phyloP scores from a whole-genome alignment of 1,140 invertebrate genomes.

The Papilio polyxenes region DNA sequence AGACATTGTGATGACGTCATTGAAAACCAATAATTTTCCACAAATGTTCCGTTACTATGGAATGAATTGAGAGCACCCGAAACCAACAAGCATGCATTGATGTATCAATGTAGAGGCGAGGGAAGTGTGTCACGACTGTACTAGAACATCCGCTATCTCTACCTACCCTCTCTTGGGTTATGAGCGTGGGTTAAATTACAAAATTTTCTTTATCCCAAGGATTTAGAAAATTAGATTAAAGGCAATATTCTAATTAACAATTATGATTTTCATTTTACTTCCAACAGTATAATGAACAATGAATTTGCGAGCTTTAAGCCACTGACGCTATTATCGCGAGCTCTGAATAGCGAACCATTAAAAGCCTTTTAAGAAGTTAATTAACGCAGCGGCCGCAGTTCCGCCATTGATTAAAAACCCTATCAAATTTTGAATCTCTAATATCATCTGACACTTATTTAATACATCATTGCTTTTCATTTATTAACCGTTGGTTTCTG shows the following conservation, averaged over 20 bases:
- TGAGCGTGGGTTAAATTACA: too few relatives aligned
- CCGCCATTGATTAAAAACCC: conserved; percentile 1
- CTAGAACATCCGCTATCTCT: too few relatives aligned
- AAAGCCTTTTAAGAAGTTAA: conserved; percentile 23
- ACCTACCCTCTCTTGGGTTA: too few relatives aligned
- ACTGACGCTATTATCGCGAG: not conserved
- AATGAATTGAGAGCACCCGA: too few relatives aligned
- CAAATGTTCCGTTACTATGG: too few relatives aligned
- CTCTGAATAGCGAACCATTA: conserved; percentile 9
- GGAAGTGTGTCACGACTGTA: too few relatives aligned
- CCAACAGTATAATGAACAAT: not conserved
- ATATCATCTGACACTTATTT: not conserved
- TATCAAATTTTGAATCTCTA: not conserved
- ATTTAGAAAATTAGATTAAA: not conserved
- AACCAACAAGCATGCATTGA: too few relatives aligned
- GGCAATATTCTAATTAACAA: not conserved
- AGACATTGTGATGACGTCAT: too few relatives aligned
- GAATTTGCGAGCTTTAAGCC: not conserved
- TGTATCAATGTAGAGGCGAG: too few relatives aligned
- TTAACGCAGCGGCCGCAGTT: conserved; percentile 20
- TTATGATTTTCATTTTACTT: not conserved
- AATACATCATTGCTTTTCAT: not conserved
- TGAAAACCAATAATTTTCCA: too few relatives aligned
- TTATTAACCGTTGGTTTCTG: not conserved
- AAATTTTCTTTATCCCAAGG: not conserved